Conservation (phyloP, 2,797 vertebrate genomes). For the Phaenicophaeus curvirostris region DNA sequence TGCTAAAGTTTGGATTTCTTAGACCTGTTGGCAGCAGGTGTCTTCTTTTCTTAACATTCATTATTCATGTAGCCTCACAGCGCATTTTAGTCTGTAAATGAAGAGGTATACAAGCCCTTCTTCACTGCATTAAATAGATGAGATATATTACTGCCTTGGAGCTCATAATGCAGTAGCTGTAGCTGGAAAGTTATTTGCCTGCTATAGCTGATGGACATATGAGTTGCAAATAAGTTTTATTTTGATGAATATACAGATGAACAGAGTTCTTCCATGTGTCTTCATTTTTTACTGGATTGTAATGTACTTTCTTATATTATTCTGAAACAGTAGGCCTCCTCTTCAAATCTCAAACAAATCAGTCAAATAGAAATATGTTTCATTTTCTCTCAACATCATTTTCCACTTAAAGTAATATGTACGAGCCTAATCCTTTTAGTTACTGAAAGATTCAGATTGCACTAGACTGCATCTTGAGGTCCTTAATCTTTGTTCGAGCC, state of each 20-base stretch:
- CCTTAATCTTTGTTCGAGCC: neutral
- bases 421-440: neutral
- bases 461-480: neutral
- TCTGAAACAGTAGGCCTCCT: neutral
- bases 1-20: conserved; percentile 25
- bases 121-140: neutral
- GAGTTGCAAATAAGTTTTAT: conserved; percentile 26
- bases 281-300: neutral
- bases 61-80: conserved; percentile 37
- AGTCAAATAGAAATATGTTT: neutral
- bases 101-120: neutral
- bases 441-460: neutral
- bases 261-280: neutral
- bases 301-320: neutral
- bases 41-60: conserved; percentile 32
- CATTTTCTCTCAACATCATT: neutral
- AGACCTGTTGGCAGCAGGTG: conserved; percentile 34
- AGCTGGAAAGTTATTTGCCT: conserved; percentile 1
- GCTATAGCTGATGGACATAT: neutral
- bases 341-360: neutral
- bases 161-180: neutral
- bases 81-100: conserved; percentile 19
- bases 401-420: neutral
- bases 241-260: neutral
- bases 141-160: conserved; percentile 14